Evolutionary conservation across 2,113 vertebrate genomes (phyloP), one percentile per base, ranked within the genome.

Genomic region (Odobenus rosmarus): DNA sequence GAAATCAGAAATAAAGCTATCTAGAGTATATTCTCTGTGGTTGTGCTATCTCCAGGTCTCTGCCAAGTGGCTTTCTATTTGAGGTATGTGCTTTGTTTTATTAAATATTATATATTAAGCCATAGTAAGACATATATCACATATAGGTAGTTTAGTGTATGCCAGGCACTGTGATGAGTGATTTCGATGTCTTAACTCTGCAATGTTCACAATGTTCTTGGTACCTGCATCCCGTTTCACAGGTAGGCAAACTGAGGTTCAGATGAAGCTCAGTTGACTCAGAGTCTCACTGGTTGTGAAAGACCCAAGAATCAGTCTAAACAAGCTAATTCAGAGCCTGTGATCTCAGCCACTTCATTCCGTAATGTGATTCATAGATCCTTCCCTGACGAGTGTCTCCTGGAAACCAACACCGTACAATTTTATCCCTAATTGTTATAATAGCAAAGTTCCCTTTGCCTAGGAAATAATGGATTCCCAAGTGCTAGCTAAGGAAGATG

Each of bases 121-220:
- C 13, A 57, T 0, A 59, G 33, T 9, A 23, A 64, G 46, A 1
- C 23, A 33, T 19, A 12, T 0, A 15, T 7, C 16, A 7, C 1
- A 2, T 16, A 28, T 4, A 33, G 15, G 26, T 7, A 8, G 23
- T 28, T 53, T 3, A 7, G 3, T 10, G 5, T 11, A 0, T 16
- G 67, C 4, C 59, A 79, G 13, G 6, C 18, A 57, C 31, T 10
- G 6, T 2, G 39, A 12, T 21, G 31, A 51, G 51, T 2, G 39
- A 59, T 49, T 31, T 28, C 21, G 5, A 23, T 0, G 5, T 10
- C 3, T 53, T 15, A 53, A 24, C 1, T 46, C 55, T 71, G 11
- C 33, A 23, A 24, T 46, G 33, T 39, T 33, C 2, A 71, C 11
- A 46, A 18, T 5, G 46, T 33, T 31, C 57, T 13, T 88, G 31